Conservation (phyloP, 2,888 invertebrate genomes). For the Ennomos fuscantarius region DNA sequence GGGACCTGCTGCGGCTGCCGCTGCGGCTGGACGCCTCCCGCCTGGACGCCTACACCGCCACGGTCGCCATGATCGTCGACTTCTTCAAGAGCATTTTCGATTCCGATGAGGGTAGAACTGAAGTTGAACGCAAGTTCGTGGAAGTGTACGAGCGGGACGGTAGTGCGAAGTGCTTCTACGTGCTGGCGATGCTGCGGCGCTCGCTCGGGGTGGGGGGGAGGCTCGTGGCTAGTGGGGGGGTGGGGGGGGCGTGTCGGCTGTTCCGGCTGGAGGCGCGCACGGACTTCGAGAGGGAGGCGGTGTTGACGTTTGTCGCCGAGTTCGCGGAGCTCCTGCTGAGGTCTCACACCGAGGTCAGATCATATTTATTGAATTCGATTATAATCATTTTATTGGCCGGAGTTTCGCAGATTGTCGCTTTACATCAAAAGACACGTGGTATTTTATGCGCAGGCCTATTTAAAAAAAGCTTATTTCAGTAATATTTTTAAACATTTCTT, state of each 20-base stretch:
- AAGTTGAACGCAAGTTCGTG: too few species aligned
- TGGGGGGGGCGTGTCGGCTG: not conserved
- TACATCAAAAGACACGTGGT: too few species aligned
- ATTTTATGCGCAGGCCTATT: too few species aligned
- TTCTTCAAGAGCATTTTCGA: too few species aligned
- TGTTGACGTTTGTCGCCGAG: not conserved
- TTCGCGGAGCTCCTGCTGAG: not conserved
- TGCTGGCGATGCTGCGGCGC: conserved; percentile 1
- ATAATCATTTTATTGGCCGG: too few species aligned
- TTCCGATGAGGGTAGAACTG: too few species aligned
- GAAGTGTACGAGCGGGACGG: not conserved
- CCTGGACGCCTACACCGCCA: not conserved
- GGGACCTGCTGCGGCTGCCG: not conserved
- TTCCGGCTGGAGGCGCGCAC: not conserved
- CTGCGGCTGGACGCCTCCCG: not conserved
- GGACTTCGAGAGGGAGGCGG: conserved; percentile 1
- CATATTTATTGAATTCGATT: too few species aligned
- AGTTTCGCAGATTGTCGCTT: too few species aligned
- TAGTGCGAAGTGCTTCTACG: not conserved
- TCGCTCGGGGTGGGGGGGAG: not conserved
- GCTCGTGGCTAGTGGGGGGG: not conserved
- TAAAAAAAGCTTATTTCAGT: too few species aligned
- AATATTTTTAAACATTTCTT: too few species aligned
- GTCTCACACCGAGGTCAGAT: not conserved
- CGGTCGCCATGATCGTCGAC: not conserved